Evolutionary conservation across 2,113 vertebrate genomes (phyloP), one percentile per base, ranked within the genome.

Genomic region (Hippocampus comes): DNA sequence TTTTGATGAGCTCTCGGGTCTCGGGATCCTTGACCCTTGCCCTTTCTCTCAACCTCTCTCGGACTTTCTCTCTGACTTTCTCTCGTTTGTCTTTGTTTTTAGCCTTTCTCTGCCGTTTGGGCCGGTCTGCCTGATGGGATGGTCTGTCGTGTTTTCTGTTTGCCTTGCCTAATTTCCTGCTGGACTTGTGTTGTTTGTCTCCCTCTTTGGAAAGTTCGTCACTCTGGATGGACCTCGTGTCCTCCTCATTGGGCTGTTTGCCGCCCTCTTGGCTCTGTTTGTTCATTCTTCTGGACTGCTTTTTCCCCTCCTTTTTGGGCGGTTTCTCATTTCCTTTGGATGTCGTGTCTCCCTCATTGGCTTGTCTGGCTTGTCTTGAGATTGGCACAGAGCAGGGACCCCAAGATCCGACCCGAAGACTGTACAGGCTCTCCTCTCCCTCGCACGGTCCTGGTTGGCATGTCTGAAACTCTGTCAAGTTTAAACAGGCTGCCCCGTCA

Each of bases 1-100:
- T 97, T 84, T 99, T 97, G 75, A 98, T 94, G 21, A 98, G 93
- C 30, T 98, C 96, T 0, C 89, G 92, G 71, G 96, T 95, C 75
- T 96, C 96, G 0, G 95, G 95, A 53, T 99, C 95, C 71, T 90
- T 96, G 6, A 93, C 81, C 42, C 88, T 86, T 0, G 81, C 85
- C 63, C 91, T 94, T 46, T 94, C 93, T 66, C 93, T 90, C 25
- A 92, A 59, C 64, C 83, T 82, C 41, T 87, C 81, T 76, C 89
- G 92, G 51, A 84, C 91, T 66, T 84, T 85, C 48, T 84, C 81
- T 66, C 85, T 78, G 67, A 92, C 95, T 66, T 93, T 96, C 63
- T 94, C 93, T 64, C 92, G 87, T 23, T 92, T 89, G 42, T 86
- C 85, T 75, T 85, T 88, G 78, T 91, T 86, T 79, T 91, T 87